Evolutionary conservation across 2,888 invertebrate genomes (phyloP), one percentile per base, ranked within the genome.

Genomic region (Cyaniris semiargus): DNA sequence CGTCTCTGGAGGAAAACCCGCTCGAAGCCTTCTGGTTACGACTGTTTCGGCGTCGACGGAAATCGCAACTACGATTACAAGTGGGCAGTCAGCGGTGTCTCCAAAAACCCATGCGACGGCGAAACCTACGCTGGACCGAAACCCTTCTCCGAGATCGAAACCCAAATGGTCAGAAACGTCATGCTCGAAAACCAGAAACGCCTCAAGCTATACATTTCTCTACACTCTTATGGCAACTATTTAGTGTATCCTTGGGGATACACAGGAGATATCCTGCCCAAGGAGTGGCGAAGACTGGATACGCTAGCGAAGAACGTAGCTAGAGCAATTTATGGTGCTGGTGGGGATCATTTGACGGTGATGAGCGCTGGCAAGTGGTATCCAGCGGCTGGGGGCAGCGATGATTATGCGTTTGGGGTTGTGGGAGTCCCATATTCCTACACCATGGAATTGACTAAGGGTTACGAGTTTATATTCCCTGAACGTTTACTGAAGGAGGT

Each of bases 31-130:
- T 79, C 79, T 5, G 79, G 81, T 1, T 79, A 81, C 3, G 74
- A 79, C 0, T 96, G 96, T 81, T 85, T 82, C 34, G 97, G 97
- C 2, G 95, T 95, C 0, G 97, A 97, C 82, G 95, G 95, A 6
- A 97, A 97, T 85, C 90, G 97, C 23, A 97, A 97, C 88, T 97
- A 96, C 84, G 96, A 94, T 23, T 95, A 92, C 84, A 94, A 95
- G 81, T 96, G 96, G 96, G 95, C 94, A 82, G 95, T 86, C 83
- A 95, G 85, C 86, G 95, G 97, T 0, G 95, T 96, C 0, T 96
- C 96, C 76, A 84, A 71, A 0, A 88, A 95, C 80, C 95, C 95
- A 0, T 96, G 96, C 85, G 88, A 94, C 72, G 81, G 79, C 53
- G 95, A 96, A 53, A 95, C 94, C 0, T 96, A 94, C 84, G 94